phyloP scores from a whole-genome alignment of 2,797 vertebrate species.

The Psittacula echo region DNA sequence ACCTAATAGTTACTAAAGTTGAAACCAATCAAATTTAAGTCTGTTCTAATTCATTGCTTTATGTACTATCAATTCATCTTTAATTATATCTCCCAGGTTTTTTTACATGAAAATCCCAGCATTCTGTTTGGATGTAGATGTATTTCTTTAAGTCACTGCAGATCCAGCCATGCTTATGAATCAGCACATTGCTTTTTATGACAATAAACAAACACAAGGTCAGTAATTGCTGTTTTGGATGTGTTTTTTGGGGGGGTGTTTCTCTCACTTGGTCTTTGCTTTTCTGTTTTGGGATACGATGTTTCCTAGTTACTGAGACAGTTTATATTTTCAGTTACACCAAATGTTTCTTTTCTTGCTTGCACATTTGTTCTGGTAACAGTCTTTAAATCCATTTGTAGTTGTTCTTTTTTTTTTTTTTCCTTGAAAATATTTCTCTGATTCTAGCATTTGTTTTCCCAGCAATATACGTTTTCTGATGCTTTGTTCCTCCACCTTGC shows the following conservation, averaged over 20 bases:
- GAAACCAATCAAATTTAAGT: background rate
- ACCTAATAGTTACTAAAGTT: background rate
- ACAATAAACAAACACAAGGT: background rate
- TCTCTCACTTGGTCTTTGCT: background rate
- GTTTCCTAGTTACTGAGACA: background rate
- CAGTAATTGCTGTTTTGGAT: background rate
- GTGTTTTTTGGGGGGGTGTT: rapidly evolving
- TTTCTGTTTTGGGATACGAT: background rate
- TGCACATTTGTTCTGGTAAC: background rate
- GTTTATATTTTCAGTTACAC: background rate
- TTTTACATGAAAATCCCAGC: background rate
- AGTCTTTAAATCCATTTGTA: background rate
- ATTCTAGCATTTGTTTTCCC: background rate
- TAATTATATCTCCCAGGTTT: background rate
- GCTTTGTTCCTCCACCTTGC: background rate
- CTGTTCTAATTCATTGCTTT: background rate
- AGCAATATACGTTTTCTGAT: background rate
- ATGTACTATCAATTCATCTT: background rate
- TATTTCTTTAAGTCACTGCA: background rate
- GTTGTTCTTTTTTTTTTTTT: background rate
- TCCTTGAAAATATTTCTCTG: background rate
- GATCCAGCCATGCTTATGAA: background rate
- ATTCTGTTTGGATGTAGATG: background rate
- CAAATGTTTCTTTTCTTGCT: background rate
- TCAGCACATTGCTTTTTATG: background rate